Percentiles rank a stretch among this genome's conserved stretches.
Evolutionary conservation across 2,888 invertebrate species (phyloP).

Genomic region (Eupithecia centaureata): DNA sequence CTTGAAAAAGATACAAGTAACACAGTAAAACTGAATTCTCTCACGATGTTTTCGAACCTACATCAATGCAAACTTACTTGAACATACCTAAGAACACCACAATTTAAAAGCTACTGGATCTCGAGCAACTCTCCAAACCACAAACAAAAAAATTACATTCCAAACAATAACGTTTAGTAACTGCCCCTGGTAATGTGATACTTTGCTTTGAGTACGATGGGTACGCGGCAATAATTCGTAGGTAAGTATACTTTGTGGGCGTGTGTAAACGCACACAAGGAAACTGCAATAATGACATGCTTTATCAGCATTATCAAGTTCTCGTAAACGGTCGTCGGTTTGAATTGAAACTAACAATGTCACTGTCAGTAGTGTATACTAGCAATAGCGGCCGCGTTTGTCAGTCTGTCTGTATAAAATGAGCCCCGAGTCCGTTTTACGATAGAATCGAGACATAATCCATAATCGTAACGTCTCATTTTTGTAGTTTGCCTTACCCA

Average conservation of each 20-base stretch:
- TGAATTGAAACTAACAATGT: neutral
- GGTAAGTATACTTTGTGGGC: slow-evolving; percentile 22
- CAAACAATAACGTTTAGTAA: slow-evolving; percentile 19
- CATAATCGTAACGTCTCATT: too few species aligned
- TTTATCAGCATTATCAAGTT: slow-evolving; percentile 18
- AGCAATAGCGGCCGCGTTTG: neutral
- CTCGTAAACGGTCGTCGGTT: slow-evolving; percentile 7
- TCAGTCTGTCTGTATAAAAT: too few species aligned
- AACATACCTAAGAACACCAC: neutral
- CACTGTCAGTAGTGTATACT: too few species aligned
- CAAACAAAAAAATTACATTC: neutral
- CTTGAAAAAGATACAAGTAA: neutral
- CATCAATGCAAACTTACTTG: neutral
- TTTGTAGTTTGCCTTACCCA: too few species aligned
- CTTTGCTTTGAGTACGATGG: too few species aligned
- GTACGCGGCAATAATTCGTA: neutral
- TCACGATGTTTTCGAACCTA: neutral
- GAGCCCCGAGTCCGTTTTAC: too few species aligned
- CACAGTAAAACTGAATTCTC: neutral
- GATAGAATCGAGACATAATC: too few species aligned
- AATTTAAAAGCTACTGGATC: neutral
- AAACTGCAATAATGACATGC: slow-evolving; percentile 24
- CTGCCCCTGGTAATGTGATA: slow-evolving; percentile 17
- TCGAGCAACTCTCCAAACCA: neutral
- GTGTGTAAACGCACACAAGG: slow-evolving; percentile 30